Evolutionary conservation across 2,888 invertebrate genomes (phyloP).

Genomic region (Polydrusus cervinus): DNA sequence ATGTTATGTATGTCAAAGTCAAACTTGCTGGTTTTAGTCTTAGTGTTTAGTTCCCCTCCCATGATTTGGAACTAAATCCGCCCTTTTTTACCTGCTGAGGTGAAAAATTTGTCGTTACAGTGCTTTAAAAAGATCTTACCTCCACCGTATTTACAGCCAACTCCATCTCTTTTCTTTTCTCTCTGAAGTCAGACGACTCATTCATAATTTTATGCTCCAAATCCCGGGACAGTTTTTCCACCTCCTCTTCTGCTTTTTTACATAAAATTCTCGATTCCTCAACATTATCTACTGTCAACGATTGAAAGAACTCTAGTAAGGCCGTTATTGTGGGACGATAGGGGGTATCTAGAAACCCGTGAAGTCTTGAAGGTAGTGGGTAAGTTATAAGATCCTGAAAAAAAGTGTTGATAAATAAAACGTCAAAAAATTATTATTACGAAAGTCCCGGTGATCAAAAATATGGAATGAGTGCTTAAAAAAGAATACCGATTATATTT

Average conservation of each 20-base stretch:
- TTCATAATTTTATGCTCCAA: conserved; percentile 67
- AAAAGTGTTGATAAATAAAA: not conserved
- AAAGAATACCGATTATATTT: too few species aligned
- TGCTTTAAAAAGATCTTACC: too few species aligned
- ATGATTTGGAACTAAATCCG: too few species aligned
- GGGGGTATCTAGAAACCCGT: conserved; percentile 63
- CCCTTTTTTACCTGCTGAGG: too few species aligned
- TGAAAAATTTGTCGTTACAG: too few species aligned
- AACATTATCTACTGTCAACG: conserved; percentile 56
- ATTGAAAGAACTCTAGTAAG: conserved; percentile 63
- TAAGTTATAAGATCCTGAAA: conserved; percentile 62
- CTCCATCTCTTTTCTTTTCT: conserved; percentile 73
- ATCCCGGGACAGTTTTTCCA: conserved; percentile 67
- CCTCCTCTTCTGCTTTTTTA: conserved; percentile 53
- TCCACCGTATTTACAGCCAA: conserved; percentile 77
- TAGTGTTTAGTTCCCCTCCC: too few species aligned
- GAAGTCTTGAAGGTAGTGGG: conserved; percentile 67
- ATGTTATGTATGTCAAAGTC: too few species aligned
- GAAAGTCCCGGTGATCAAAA: too few species aligned
- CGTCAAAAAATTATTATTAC: too few species aligned
- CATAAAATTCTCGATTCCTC: conserved; percentile 53
- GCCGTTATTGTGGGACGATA: conserved; percentile 63
- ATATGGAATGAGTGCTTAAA: too few species aligned
- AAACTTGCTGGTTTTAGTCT: too few species aligned
- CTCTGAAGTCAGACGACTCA: conserved; percentile 68